A percentile compares a stretch with the other conserved stretches of the same genome.
Evolutionary conservation across 1,140 invertebrate genomes (phyloP).

Genomic region (Hypothenemus hampei): DNA sequence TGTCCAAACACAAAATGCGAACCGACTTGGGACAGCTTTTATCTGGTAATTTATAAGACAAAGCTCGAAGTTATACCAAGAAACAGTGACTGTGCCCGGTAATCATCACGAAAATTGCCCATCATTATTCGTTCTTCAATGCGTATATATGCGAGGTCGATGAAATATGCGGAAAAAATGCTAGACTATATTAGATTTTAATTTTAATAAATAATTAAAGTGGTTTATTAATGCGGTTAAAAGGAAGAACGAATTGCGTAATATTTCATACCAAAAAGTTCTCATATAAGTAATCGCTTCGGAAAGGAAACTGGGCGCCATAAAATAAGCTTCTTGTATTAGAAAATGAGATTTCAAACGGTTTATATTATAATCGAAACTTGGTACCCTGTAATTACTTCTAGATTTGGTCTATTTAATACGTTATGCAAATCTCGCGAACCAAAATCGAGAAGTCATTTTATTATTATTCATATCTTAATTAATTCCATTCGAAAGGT

Average conservation of each 20-base stretch:
- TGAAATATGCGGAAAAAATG: too few relatives aligned
- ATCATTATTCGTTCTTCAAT: too few relatives aligned
- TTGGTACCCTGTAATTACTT: constrained; percentile 4
- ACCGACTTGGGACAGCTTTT: constrained; percentile 7
- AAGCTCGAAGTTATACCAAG: neutral
- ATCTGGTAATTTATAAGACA: constrained; percentile 2
- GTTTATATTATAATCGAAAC: constrained; percentile 2
- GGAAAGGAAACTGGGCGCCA: constrained; percentile 3
- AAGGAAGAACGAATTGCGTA: neutral
- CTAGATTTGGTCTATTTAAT: constrained; percentile 14
- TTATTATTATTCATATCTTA: too few relatives aligned
- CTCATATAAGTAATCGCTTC: constrained; percentile 4
- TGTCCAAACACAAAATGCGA: constrained; percentile 17
- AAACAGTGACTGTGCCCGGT: neutral
- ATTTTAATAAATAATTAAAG: neutral
- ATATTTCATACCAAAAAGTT: constrained; percentile 2
- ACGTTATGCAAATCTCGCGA: constrained; percentile 8
- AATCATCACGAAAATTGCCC: neutral
- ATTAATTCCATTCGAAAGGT: too few relatives aligned
- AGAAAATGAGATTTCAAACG: constrained; percentile 1
- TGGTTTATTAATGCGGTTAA: neutral
- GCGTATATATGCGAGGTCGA: too few relatives aligned
- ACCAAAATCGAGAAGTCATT: too few relatives aligned
- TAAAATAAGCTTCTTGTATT: constrained; percentile 6
- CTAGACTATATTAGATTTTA: too few relatives aligned